Percentiles rank a stretch among this genome's conserved stretches.
Conservation (phyloP, 2,797 vertebrate species). For the Gymnodraco acuticeps region DNA sequence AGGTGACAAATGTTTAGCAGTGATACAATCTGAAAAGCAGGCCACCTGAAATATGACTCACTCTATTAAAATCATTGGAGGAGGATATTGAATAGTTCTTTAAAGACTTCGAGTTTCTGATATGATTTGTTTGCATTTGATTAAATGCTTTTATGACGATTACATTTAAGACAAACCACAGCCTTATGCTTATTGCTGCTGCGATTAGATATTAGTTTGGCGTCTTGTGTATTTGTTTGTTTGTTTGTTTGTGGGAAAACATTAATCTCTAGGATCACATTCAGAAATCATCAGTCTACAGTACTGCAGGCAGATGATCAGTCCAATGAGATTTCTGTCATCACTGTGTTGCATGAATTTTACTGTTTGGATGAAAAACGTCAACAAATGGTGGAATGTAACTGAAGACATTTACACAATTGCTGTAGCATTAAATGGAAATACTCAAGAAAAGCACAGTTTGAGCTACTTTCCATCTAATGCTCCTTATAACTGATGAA, state of each 20-base stretch:
- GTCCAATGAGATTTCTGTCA: slow-evolving; percentile 25
- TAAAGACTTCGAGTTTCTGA: slow-evolving; percentile 87
- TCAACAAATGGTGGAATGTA: neutral
- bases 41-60: slow-evolving; percentile 89
- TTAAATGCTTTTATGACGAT: slow-evolving; percentile 79
- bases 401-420: neutral
- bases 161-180: slow-evolving; percentile 64
- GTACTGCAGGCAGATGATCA: slow-evolving; percentile 14
- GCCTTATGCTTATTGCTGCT: slow-evolving; percentile 29
- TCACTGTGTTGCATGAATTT: slow-evolving; percentile 12
- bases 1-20: slow-evolving; percentile 89
- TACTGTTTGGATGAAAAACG: slow-evolving; percentile 30
- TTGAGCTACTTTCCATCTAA: neutral
- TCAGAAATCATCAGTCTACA: neutral
- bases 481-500: neutral
- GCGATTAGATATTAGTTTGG: slow-evolving; percentile 27
- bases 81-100: slow-evolving; percentile 90
- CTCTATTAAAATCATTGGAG: slow-evolving; percentile 89
- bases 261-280: slow-evolving; percentile 36
- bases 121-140: slow-evolving; percentile 82
- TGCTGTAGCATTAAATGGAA: neutral
- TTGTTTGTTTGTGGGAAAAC: slow-evolving; percentile 42
- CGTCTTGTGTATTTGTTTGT: slow-evolving; percentile 18
- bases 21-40: slow-evolving; percentile 89
- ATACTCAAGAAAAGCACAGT: neutral